Evolutionary conservation across 1,140 invertebrate genomes (phyloP), one percentile per base, ranked within the genome.

Genomic region (Drosophila sproati): DNA sequence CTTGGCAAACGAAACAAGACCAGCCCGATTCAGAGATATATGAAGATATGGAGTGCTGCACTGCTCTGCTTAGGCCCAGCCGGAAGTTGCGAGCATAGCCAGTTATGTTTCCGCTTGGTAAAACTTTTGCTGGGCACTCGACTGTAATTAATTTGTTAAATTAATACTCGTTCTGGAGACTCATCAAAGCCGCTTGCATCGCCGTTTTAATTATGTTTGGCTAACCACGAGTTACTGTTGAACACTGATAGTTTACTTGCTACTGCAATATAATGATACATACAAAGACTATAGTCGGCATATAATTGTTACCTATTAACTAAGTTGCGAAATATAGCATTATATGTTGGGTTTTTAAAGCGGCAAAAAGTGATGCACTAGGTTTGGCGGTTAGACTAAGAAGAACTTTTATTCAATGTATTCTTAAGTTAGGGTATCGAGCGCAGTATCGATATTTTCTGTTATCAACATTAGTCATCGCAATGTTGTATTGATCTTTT

Each of bases 1-100:
- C 82, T 86, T 78, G 82, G 71, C 78, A 87, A 87, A 73, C 68
- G 71, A 64, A 69, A 52, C 48, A 10, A 37, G 61, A 35, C 28
- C 45, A 29, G 32, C 7, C 35, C 28, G 1, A 5, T 52, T 43
- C 10, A 52, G 29, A 34, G 56, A 56, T n/a, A 31, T 8, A 43
- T 12, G 31, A n/a, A 12, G 31, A 60, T 8, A 10, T 4, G 20
- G 5, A 41, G 7, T n/a, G 8, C 4, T 31, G 32, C 31, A 51
- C 5, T 28, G 6, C 7, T 12, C 51, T 1, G 20, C 20, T 20
- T 31, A 45, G 7, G 4, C 5, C n/a, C 45, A 29, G 41, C 28
- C 60, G 59, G 60, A 63, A 71, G 50, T 56, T 66, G 4, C 29
- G 20, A 47, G 6, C 32, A 50, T 35, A 39, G 57, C 20, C 59